Evolutionary conservation across 2,888 invertebrate genomes (phyloP), one percentile per base, ranked within the genome.

Genomic region (Carterocephalus palaemon): DNA sequence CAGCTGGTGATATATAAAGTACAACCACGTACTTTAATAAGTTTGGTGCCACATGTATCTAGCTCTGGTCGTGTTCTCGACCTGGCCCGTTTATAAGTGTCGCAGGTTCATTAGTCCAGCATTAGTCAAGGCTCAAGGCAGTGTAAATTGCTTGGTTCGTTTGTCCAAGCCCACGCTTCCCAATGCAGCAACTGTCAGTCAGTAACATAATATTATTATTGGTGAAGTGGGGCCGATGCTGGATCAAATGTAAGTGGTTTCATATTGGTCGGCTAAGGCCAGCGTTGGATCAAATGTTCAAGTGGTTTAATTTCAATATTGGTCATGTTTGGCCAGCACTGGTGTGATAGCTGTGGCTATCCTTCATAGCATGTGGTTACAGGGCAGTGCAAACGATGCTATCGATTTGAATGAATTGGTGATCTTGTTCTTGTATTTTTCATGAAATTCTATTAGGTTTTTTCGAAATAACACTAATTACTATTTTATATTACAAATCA

Each of bases 101-200:
- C 78, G 68, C 69, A 70, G 62, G 75, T 79, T 80, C 79, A 79
- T 82, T 82, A 80, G 77, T 67, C 64, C 59, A 43, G 57, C 70
- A 79, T 83, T 79, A 80, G 69, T 82, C 78, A 78, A 67, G 46
- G 53, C 54, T 47, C 55, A 49, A 64, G 65, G 60, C 57, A 62
- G 65, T 65, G 70, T 74, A 77, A 77, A 77, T 78, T 74, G 73
- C 63, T 56, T 58, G 57, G 54, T 58, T 67, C 61, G 73, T 79
- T 80, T 77, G 73, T 75, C 62, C 60, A 60, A 62, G 47, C 80
- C 79, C 76, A 80, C 80, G 77, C 79, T 49, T 23, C 48, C 51
- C 49, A 41, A 53, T 51, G 51, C 48, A 46, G 48, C 40, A 52
- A 42, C 50, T 2, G 31, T 45, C n/a, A n/a, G n/a, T n/a, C n/a